A percentile compares a stretch with the other conserved stretches of the same genome.
These are phyloP conservation scores for Iselma pallidipennis DNA, from an alignment of 2,888 invertebrate species.

Conservation along the genomic window DNA sequence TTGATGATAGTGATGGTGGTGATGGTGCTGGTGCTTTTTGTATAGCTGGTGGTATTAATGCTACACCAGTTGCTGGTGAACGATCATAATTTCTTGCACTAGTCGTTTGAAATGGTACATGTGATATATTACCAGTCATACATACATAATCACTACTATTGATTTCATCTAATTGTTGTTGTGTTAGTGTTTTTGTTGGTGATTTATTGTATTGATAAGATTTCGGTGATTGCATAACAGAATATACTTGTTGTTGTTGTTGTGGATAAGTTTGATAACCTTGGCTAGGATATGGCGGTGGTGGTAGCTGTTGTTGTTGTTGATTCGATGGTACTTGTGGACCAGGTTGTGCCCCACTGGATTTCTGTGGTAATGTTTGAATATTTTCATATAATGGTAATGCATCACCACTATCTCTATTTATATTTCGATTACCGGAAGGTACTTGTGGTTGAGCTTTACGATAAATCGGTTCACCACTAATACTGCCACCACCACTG, in stretches of 20 bases:
- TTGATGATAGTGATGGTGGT: constrained; percentile 14
- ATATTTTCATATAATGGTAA: constrained; percentile 61
- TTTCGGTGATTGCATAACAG: constrained; percentile 44
- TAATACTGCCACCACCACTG: constrained; percentile 47
- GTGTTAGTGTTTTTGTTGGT: constrained; percentile 41
- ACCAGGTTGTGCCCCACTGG: constrained; percentile 49
- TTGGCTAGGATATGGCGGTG: constrained; percentile 41
- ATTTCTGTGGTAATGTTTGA: constrained; percentile 44
- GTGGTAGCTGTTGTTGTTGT: constrained; percentile 19
- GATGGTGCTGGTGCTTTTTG: constrained; percentile 38
- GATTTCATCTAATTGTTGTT: constrained; percentile 66
- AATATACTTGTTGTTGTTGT: constrained; percentile 45
- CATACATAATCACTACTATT: constrained; percentile 83
- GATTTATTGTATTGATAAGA: constrained; percentile 24
- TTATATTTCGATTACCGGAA: constrained; percentile 56
- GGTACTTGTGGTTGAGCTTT: constrained; percentile 85
- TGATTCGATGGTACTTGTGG: constrained; percentile 52
- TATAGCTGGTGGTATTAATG: constrained; percentile 55
- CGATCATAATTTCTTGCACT: constrained; percentile 52
- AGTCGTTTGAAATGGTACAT: constrained; percentile 55
- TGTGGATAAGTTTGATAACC: constrained; percentile 28
- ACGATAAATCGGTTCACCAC: constrained; percentile 60
- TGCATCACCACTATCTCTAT: constrained; percentile 56
- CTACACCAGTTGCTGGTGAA: constrained; percentile 56
- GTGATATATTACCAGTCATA: constrained; percentile 73